A percentile compares a stretch with the other conserved stretches of the same genome.
Conservation (phyloP, 2,888 invertebrate genomes). For the Lomographa bimaculata region DNA sequence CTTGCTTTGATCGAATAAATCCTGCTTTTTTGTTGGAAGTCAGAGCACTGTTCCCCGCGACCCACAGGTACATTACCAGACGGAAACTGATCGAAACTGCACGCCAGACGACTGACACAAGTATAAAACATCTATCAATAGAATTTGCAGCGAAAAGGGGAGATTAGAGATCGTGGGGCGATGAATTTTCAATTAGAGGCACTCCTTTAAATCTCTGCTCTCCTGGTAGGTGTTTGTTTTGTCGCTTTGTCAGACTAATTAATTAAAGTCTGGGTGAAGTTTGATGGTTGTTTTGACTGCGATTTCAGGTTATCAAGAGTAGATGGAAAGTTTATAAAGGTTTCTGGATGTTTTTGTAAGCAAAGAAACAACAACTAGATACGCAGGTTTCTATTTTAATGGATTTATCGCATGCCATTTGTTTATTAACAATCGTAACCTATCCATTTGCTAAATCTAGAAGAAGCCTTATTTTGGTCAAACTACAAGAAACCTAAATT, state of each 20-base stretch:
- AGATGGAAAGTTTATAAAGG: too few species aligned
- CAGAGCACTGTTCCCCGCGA: constrained; percentile 5
- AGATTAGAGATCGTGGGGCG: constrained; percentile 35
- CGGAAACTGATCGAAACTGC: constrained; percentile 61
- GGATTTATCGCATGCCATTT: too few species aligned
- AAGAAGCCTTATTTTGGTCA: too few species aligned
- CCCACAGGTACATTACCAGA: constrained; percentile 44
- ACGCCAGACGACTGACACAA: constrained; percentile 49
- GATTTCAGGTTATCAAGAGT: neutral
- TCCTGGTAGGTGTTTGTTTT: constrained; percentile 29
- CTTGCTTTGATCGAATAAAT: too few species aligned
- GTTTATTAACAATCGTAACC: too few species aligned
- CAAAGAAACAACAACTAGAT: too few species aligned
- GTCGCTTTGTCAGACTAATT: constrained; percentile 17
- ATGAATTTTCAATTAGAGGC: constrained; percentile 37
- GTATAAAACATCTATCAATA: constrained; percentile 26
- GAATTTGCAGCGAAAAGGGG: constrained; percentile 28
- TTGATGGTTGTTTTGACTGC: constrained; percentile 9
- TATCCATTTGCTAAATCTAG: too few species aligned
- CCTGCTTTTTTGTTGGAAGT: too few species aligned
- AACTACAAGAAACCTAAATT: too few species aligned
- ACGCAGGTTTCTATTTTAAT: too few species aligned
- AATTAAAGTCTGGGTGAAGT: constrained; percentile 22
- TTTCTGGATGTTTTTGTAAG: too few species aligned
- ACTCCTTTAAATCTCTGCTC: constrained; percentile 27